Evolutionary conservation across 2,797 vertebrate species (phyloP), one percentile per base, ranked within the genome.

Genomic region (Etheostoma perlongum): DNA sequence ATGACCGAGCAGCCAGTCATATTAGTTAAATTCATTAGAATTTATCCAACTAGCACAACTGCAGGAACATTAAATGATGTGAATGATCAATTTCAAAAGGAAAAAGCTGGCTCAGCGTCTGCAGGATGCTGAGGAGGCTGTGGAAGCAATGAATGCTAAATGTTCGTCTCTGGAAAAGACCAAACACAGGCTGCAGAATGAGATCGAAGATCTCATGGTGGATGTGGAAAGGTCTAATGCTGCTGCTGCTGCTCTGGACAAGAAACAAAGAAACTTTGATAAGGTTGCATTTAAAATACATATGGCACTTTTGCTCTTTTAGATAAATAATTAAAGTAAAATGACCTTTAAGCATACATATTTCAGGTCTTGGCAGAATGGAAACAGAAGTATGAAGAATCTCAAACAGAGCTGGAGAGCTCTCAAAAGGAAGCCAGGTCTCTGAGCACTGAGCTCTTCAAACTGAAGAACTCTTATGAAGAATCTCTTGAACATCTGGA

Each of bases 91-190:
- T 89, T 87, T 72, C 69, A 73, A 12, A 16, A 91, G 97, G 96
- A 95, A 97, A 87, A 96, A 97, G 91, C 70, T 97, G 92, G 95
- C 96, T 1, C 96, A 96, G 90, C 83, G 96, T 51, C 91, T 97
- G 11, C 96, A 97, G 84, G 97, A 97, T 0, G 96, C 96, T 0
- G 97, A 97, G 85, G 96, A 97, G 81, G 95, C 96, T 0, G 95
- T 96, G 61, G 97, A 97, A 90, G 96, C 96, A 0, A 94, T 96
- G 49, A 97, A 97, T 0, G 96, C 96, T 79, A 97, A 97, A 83
- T 97, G 96, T 77, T 96, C 97, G 1, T 97, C 97, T 0, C 86
- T 97, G 90, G 97, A 97, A 86, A 97, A 97, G 90, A 97, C 96
- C 81, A 97, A 97, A 85, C 97, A 97, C 89, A 94, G 97, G 11